Base-by-base conservation (phyloP, 2,888 invertebrate genomes). In the Heteromurus nitidus region DNA sequence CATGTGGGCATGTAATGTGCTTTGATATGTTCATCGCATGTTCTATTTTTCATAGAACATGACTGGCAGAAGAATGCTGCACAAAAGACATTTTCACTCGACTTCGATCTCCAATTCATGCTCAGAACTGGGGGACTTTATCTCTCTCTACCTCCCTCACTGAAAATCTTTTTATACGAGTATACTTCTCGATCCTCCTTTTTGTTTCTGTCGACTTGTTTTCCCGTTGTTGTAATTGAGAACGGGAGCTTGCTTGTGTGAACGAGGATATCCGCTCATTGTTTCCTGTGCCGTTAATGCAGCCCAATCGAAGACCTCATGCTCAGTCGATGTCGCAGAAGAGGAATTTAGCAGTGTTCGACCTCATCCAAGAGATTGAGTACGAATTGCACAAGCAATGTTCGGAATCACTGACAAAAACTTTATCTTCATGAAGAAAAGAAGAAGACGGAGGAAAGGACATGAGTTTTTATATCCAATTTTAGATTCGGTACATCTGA, bases 261-360 rank as follows among this genome's bases (percentile, higher is more conserved):
- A 47, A 47, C n/a, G n/a, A 47, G 47, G 47, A 47, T 3, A 11
- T 47, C n/a, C 47, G 47, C 11, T 47, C 47, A 47, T 47, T 13
- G 47, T 47, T n/a, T 11, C 47, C 47, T 36, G 7, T 9, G 16
- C n/a, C n/a, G n/a, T 47, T n/a, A 47, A 47, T 47, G 47, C 47
- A 47, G 47, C n/a, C n/a, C 47, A 47, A 47, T 3, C 47, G 47
- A 47, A 47, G n/a, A 47, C 11, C 47, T n/a, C n/a, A n/a, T n/a
- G n/a, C n/a, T n/a, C n/a, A n/a, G n/a, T n/a, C n/a, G n/a, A n/a
- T 47, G n/a, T 47, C 47, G 47, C 47, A 47, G 47, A n/a, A n/a
- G n/a, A n/a, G n/a, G n/a, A n/a, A n/a, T n/a, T n/a, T 16, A 13
- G 47, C 47, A 5, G 3, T 16, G 47, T 47, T 5, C 36, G 7